Evolutionary conservation across 2,888 invertebrate species (phyloP), one percentile per base, ranked within the genome.

Genomic region (Sminthurides aquaticus): DNA sequence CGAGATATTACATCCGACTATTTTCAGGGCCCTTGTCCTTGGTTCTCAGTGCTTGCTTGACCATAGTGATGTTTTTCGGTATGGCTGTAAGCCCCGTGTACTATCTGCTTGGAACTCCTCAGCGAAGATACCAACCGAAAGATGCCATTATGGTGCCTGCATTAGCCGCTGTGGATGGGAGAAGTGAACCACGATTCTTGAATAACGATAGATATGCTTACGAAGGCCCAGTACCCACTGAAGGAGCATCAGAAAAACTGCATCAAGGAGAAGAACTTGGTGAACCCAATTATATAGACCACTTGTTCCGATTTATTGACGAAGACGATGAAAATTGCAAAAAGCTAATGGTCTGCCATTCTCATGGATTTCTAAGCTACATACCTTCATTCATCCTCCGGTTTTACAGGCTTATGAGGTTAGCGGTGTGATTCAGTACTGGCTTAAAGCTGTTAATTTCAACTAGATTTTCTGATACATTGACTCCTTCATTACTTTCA

Each of bases 291-390:
- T 74, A 70, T 27, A 11, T 66, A 11, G 57, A 61, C 11, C 68
- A 69, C 63, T 62, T 66, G 24, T 72, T 74, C 54, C 61, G 66
- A 1, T 65, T 74, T 11, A 48, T 72, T 24, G 69, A 71, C 0
- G 69, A 71, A 34, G 59, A 71, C 18, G 67, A 73, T 25, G 56
- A 26, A 1, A 34, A 61, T 2, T 74, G 74, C 59, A 64, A 63
- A 22, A 68, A 71, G 55, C 28, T 74, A 1, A 65, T 74, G 27
- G 57, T 68, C 20, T 74, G 74, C 49, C 74, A 74, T 66, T 67
- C 74, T 43, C 74, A 74, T 67, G 74, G 74, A 24, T 71, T 73
- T 48, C 28, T 74, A 2, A 57, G 57, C 22, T 61, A 65, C 49
- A 57, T 73, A 20, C 74, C 74, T 0, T 15, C 61, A 1, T 60